These are phyloP conservation scores for Hemiprocne comata DNA, from an alignment of 2,113 vertebrate species.

Conservation along the genomic window DNA sequence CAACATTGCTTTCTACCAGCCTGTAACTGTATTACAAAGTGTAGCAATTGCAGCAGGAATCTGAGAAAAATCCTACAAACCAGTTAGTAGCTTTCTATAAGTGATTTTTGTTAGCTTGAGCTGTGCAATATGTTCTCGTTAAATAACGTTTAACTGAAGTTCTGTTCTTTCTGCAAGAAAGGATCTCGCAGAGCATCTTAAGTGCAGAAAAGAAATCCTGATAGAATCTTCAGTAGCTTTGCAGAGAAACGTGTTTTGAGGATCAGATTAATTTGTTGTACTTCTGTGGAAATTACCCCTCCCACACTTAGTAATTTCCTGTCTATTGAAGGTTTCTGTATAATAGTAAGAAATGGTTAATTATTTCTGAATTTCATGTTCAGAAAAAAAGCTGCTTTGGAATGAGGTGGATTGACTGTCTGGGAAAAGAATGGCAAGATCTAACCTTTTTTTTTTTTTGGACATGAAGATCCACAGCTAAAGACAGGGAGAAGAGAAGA, in stretches of 20 bases:
- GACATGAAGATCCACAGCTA: background rate
- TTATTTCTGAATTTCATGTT: background rate
- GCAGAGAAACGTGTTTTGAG: background rate
- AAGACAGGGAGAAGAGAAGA: background rate
- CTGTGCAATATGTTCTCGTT: background rate
- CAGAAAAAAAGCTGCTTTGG: background rate
- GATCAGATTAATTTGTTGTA: background rate
- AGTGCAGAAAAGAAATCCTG: background rate
- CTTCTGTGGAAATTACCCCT: background rate
- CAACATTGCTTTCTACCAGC: background rate
- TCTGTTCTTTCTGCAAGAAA: background rate
- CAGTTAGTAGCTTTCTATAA: background rate
- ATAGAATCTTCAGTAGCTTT: background rate
- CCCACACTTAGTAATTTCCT: background rate
- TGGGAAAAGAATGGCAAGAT: background rate
- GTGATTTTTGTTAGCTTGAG: background rate
- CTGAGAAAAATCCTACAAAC: background rate
- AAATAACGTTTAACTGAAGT: background rate
- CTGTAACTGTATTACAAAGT: background rate
- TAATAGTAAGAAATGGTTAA: background rate
- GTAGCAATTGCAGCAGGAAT: background rate
- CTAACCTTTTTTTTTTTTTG: background rate
- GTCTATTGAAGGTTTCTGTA: background rate
- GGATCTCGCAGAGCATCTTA: background rate
- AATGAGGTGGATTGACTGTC: background rate